Percentiles rank a stretch among this genome's conserved stretches.
phyloP scores from a whole-genome alignment of 2,888 invertebrate species.

The Exocentrus adspersus region DNA sequence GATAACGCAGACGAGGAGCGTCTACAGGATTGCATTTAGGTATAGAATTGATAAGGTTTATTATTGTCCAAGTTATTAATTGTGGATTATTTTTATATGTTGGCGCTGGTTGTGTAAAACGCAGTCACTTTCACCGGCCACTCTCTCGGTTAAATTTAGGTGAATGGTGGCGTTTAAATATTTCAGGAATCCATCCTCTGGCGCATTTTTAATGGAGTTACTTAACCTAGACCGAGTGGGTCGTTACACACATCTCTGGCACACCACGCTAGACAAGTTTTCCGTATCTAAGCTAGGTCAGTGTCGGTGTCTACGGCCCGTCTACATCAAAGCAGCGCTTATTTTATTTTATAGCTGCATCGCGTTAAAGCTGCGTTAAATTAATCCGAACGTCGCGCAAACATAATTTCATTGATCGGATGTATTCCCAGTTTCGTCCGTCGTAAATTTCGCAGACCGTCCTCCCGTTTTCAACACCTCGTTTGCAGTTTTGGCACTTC shows the following conservation, averaged over 20 bases:
- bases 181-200: constrained; percentile 6
- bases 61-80: too few species aligned
- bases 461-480: neutral
- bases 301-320: constrained; percentile 42
- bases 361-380: constrained; percentile 19
- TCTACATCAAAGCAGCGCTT: constrained; percentile 34
- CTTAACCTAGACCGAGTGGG: constrained; percentile 8
- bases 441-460: constrained; percentile 6
- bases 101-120: too few species aligned
- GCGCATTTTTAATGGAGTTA: neutral
- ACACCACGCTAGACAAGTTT: constrained; percentile 37
- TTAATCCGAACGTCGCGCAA: constrained; percentile 9
- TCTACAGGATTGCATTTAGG: neutral
- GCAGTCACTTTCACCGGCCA: neutral
- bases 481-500: neutral
- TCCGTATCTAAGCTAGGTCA: constrained; percentile 41
- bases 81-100: too few species aligned
- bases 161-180: constrained; percentile 6
- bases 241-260: constrained; percentile 14
- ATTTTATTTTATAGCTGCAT: constrained; percentile 22
- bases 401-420: constrained; percentile 13
- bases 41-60: neutral
- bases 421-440: constrained; percentile 9
- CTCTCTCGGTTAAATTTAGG: neutral
- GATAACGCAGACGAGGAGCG: neutral